These are phyloP conservation scores for Yponomeuta evonymella DNA, from an alignment of 2,888 invertebrate species.

Conservation along the genomic window DNA sequence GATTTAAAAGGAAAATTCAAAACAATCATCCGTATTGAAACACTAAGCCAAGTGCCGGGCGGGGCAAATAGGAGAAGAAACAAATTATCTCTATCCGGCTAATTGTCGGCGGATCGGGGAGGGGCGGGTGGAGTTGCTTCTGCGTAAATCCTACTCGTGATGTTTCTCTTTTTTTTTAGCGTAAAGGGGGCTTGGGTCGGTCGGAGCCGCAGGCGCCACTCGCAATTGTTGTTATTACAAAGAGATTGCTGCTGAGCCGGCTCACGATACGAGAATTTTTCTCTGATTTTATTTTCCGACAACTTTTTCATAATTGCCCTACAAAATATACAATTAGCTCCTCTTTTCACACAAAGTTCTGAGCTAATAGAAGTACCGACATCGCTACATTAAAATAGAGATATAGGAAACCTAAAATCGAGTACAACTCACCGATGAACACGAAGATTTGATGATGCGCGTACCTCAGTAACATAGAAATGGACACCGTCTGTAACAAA, in stretches of 20 bases:
- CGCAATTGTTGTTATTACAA: conserved; percentile 75
- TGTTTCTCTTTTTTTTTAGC: conserved; percentile 48
- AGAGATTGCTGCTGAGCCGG: conserved; percentile 67
- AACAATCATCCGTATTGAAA: conserved; percentile 59
- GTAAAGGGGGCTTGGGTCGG: conserved; percentile 30
- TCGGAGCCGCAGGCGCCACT: conserved; percentile 55
- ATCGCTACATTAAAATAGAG: background rate
- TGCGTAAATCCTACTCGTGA: conserved; percentile 54
- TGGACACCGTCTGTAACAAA: conserved; percentile 94
- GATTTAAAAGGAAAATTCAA: conserved; percentile 36
- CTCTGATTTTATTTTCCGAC: conserved; percentile 47
- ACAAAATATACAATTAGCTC: conserved; percentile 7
- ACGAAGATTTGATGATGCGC: conserved; percentile 99
- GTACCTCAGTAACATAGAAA: conserved; percentile 97
- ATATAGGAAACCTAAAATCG: background rate
- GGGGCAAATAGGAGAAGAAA: conserved; percentile 51
- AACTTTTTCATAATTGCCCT: conserved; percentile 42
- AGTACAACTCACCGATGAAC: conserved; percentile 90
- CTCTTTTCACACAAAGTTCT: background rate
- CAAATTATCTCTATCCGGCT: conserved; percentile 67
- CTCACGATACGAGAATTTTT: conserved; percentile 56
- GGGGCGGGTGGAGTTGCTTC: conserved; percentile 30
- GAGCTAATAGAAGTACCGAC: background rate
- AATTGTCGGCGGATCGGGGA: conserved; percentile 69
- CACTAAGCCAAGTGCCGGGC: conserved; percentile 50